Conservation (phyloP, 1,140 invertebrate species). For the Lordiphosa collinella region DNA sequence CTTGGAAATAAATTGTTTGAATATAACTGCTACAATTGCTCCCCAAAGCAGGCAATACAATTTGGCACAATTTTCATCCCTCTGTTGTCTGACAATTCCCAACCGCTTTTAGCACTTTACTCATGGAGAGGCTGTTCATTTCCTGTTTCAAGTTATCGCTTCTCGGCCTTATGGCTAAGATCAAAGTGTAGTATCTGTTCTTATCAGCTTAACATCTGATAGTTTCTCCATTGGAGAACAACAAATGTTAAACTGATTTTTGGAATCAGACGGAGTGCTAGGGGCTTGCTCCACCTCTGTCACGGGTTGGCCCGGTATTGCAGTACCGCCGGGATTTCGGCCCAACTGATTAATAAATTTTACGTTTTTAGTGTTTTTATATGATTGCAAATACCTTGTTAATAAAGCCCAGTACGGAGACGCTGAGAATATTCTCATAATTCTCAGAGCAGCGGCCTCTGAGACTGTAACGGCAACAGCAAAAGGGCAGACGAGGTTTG, state of each 20-base stretch:
- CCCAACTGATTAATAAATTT: slow-evolving; percentile 31
- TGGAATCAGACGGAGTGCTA: slow-evolving; percentile 37
- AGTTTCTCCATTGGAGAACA: slow-evolving; percentile 62
- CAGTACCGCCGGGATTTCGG: slow-evolving; percentile 80
- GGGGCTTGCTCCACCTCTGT: slow-evolving; percentile 53
- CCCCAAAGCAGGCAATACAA: too few relatives aligned
- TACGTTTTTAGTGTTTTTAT: too few relatives aligned
- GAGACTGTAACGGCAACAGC: too few relatives aligned
- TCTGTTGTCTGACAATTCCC: neutral
- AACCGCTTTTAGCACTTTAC: neutral
- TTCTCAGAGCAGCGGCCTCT: too few relatives aligned
- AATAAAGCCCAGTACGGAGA: too few relatives aligned
- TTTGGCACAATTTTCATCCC: too few relatives aligned
- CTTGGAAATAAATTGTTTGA: neutral
- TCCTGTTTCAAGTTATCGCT: slow-evolving; percentile 49
- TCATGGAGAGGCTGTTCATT: neutral
- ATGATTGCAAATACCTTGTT: too few relatives aligned
- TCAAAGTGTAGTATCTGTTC: slow-evolving; percentile 84
- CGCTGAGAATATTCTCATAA: too few relatives aligned
- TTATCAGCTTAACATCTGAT: slow-evolving; percentile 86
- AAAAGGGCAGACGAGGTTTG: too few relatives aligned
- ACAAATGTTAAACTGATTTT: slow-evolving; percentile 34
- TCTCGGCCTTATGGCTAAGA: slow-evolving; percentile 81
- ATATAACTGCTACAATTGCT: neutral
- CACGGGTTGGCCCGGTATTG: slow-evolving; percentile 79